Percentiles rank a stretch among this genome's conserved stretches.
phyloP scores from a whole-genome alignment of 2,797 vertebrate species.

The Acrossocheilus fasciatus region DNA sequence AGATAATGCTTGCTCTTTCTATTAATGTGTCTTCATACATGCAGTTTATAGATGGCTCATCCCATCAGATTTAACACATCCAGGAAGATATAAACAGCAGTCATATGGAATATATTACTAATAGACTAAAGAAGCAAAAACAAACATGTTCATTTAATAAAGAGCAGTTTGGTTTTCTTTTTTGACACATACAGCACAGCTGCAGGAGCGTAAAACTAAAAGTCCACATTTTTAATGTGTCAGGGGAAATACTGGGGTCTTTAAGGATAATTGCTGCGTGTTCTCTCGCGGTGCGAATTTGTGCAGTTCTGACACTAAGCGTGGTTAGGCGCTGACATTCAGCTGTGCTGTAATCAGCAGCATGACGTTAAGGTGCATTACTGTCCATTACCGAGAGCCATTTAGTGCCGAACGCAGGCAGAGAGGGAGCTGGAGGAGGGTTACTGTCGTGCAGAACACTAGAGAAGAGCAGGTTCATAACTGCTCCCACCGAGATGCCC shows the following conservation, averaged over 20 bases:
- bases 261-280: constrained; percentile 57
- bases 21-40: background rate
- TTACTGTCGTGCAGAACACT: constrained; percentile 26
- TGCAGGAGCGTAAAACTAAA: constrained; percentile 47
- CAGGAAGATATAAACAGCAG: background rate
- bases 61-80: background rate
- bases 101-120: background rate
- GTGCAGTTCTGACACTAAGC: constrained; percentile 54
- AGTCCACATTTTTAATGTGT: constrained; percentile 54
- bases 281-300: constrained; percentile 56
- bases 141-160: constrained; percentile 15
- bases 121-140: background rate
- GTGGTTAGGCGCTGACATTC: constrained; percentile 59
- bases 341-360: constrained; percentile 59
- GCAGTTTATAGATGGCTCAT: background rate
- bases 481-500: constrained; percentile 16
- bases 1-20: background rate
- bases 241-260: constrained; percentile 50
- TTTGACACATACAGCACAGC: constrained; percentile 47
- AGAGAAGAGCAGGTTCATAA: constrained; percentile 46
- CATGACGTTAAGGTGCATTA: constrained; percentile 62
- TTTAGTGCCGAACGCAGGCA: constrained; percentile 50
- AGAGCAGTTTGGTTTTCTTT: constrained; percentile 49
- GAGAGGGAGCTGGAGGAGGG: constrained; percentile 47
- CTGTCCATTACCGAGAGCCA: constrained; percentile 61